phyloP scores from a whole-genome alignment of 2,888 invertebrate species.

The Caenorhabditis panamensis region DNA sequence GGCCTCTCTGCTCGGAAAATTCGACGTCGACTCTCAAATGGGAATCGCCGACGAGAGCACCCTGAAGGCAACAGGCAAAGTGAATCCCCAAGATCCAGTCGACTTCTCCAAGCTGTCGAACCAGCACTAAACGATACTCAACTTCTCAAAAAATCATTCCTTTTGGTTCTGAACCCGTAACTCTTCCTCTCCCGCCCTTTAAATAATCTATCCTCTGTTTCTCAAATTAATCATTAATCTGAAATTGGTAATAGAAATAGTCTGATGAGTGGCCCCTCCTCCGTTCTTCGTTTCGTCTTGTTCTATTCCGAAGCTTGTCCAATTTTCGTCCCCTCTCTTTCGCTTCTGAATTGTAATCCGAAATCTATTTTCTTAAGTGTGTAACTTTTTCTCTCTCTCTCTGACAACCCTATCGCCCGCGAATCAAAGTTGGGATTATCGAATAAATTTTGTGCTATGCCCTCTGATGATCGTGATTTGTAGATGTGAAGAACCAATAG shows the following conservation, averaged over 20 bases:
- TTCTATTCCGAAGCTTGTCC: constrained; percentile 38
- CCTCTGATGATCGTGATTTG: background rate
- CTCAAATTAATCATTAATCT: constrained; percentile 33
- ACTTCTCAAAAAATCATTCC: constrained; percentile 10
- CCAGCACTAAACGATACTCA: constrained; percentile 13
- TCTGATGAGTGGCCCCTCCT: constrained; percentile 22
- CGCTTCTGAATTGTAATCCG: constrained; percentile 40
- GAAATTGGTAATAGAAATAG: constrained; percentile 42
- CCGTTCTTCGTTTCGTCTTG: constrained; percentile 11
- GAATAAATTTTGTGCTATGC: constrained; percentile 52
- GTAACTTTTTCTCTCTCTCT: background rate
- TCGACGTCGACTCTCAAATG: constrained; percentile 75
- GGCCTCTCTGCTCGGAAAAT: constrained; percentile 78
- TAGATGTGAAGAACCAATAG: background rate
- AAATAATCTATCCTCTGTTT: constrained; percentile 5
- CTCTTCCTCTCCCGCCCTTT: constrained; percentile 13
- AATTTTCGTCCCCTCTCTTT: constrained; percentile 9
- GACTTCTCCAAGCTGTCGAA: constrained; percentile 68
- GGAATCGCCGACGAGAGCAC: constrained; percentile 75
- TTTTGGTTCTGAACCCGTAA: constrained; percentile 24
- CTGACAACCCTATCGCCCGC: constrained; percentile 12
- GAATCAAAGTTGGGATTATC: constrained; percentile 16
- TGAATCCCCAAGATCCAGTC: constrained; percentile 65
- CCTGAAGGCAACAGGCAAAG: constrained; percentile 69
- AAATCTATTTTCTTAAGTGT: constrained; percentile 10